These are phyloP conservation scores for Falco cherrug DNA, from an alignment of 2,797 vertebrate genomes.

Conservation along the genomic window DNA sequence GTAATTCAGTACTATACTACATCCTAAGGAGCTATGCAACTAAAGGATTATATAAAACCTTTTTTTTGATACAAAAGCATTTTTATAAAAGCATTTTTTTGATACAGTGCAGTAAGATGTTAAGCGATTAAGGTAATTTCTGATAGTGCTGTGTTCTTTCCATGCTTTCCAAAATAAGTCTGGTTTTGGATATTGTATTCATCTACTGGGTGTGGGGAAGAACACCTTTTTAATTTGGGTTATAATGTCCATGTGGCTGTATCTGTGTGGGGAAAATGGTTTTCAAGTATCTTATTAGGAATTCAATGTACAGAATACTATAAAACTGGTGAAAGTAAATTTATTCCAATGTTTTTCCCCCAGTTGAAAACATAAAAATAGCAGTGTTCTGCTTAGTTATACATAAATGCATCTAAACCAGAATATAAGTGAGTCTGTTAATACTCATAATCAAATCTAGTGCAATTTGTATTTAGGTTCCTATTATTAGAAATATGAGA, in stretches of 20 bases:
- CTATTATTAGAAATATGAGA: not conserved
- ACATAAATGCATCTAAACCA: not conserved
- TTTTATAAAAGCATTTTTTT: not conserved
- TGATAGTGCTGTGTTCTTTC: not conserved
- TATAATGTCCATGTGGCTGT: not conserved
- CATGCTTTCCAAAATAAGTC: not conserved
- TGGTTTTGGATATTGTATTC: not conserved
- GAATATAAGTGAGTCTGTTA: not conserved
- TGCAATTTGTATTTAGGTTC: not conserved
- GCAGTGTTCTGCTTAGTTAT: not conserved
- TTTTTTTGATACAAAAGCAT: not conserved
- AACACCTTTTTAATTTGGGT: not conserved
- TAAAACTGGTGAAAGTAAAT: not conserved
- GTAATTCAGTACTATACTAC: not conserved
- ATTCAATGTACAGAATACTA: not conserved
- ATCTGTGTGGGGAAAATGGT: not conserved
- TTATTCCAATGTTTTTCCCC: not conserved
- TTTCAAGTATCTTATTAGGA: not conserved
- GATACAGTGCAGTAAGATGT: not conserved
- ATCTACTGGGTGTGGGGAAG: not conserved
- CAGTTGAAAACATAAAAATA: not conserved
- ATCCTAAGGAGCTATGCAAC: not conserved
- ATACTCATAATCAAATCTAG: not conserved
- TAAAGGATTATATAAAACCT: not conserved
- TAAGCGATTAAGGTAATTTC: not conserved